These are phyloP conservation scores for Chaetoderma sp. DNA, from an alignment of 2,888 invertebrate species.

Conservation along the genomic window DNA sequence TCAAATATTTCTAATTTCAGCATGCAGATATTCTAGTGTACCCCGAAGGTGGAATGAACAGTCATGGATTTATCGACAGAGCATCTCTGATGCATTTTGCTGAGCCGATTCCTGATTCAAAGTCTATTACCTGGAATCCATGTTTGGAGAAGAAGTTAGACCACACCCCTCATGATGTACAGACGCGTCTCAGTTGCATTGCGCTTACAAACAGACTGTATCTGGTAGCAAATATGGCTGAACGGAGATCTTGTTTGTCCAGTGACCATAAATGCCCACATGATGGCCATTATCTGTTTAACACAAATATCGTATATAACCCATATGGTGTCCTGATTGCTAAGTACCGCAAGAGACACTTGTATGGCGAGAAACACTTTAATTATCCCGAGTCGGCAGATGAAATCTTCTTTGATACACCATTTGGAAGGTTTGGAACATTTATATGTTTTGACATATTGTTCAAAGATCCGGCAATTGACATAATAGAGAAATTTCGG, in stretches of 20 bases:
- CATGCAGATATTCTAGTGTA: slow-evolving; percentile 82
- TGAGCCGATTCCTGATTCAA: slow-evolving; percentile 62
- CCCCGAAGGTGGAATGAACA: slow-evolving; percentile 76
- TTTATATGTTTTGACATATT: slow-evolving; percentile 87
- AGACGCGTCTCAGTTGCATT: slow-evolving; percentile 71
- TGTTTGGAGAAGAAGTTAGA: slow-evolving; percentile 36
- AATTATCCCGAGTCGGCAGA: slow-evolving; percentile 62
- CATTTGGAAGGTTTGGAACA: slow-evolving; percentile 73
- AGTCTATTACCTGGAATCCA: slow-evolving; percentile 71
- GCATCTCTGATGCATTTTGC: slow-evolving; percentile 38
- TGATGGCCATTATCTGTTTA: slow-evolving; percentile 72
- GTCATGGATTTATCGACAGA: slow-evolving; percentile 52
- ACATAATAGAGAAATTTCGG: slow-evolving; percentile 72
- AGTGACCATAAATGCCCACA: slow-evolving; percentile 45
- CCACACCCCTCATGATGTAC: slow-evolving; percentile 40
- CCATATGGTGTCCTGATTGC: slow-evolving; percentile 80
- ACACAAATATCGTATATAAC: slow-evolving; percentile 84
- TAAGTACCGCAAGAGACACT: slow-evolving; percentile 74
- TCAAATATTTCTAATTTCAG: too few species aligned
- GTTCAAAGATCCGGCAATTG: slow-evolving; percentile 79
- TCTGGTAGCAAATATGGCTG: slow-evolving; percentile 79
- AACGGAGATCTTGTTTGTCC: slow-evolving; percentile 76
- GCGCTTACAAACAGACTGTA: slow-evolving; percentile 76
- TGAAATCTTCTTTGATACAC: slow-evolving; percentile 51
- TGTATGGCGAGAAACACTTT: slow-evolving; percentile 71